Evolutionary conservation across 2,797 vertebrate species (phyloP), one percentile per base, ranked within the genome.

Genomic region (Anguilla marmorata): DNA sequence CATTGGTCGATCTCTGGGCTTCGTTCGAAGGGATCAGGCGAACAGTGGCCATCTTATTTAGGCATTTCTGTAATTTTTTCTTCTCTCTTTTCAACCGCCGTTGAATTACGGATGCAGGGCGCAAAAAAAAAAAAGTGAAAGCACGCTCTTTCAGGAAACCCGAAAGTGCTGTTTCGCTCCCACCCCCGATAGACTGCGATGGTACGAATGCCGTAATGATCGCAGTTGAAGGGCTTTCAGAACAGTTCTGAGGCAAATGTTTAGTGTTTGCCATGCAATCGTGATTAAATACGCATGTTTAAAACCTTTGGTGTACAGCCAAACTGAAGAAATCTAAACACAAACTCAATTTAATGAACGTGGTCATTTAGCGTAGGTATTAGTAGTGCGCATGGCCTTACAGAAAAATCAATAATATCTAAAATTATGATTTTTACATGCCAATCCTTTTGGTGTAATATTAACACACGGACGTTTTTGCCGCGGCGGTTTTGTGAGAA

Each of bases 1-100:
- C 33, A 86, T 45, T 89, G 85, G 80, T 69, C 85, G 5, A 80
- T 88, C 58, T 86, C 85, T 37, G 33, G 19, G 74, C 33, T 21
- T 48, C 63, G 48, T 50, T 85, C 19, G 21, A 85, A 52, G n/a
- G 21, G 48, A 86, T 21, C 30, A 41, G 45, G 37, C 37, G 30
- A 86, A 54, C 50, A 72, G 66, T 30, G 12, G 48, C 12, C 24
- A 79, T 54, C 52, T 4, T 76, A 84, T 72, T 52, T 60, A 11
- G 4, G 87, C 69, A 24, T 21, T 63, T 84, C 21, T 84, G 63
- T 48, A 8, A 72, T 69, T 84, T 87, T 87, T 30, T 14, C 16
- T 14, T 33, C 33, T 48, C 41, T 50, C 19, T 16, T 56, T 56
- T 16, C 11, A 56, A 41, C 52, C 3, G 14, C 83, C 30, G 27